Conservation (phyloP, 1,140 invertebrate genomes). For the Aphaenogaster ashmeadi region DNA sequence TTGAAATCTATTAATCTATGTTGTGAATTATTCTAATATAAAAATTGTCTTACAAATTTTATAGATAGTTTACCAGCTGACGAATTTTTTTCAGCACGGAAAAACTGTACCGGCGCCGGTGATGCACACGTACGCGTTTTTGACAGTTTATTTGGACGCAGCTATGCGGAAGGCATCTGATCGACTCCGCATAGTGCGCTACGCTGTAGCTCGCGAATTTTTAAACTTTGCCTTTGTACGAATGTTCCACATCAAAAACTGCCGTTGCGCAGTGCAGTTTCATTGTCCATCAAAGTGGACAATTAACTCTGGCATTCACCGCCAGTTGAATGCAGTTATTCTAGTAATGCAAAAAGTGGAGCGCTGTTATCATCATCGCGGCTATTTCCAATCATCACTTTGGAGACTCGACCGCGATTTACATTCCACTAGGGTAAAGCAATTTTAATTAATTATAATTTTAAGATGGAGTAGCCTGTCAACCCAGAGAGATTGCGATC, state of each 20-base stretch:
- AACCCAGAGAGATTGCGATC: constrained; percentile 7
- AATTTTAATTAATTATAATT: constrained; percentile 48
- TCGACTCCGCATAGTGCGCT: neutral
- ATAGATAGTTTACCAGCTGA: neutral
- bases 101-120: neutral
- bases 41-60: neutral
- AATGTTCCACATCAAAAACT: constrained; percentile 6
- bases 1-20: neutral
- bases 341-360: neutral
- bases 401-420: neutral
- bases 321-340: constrained; percentile 14
- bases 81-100: neutral
- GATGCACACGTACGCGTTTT: neutral
- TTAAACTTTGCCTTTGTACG: constrained; percentile 25
- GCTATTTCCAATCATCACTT: neutral
- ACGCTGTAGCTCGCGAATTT: constrained; percentile 3
- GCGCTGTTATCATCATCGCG: neutral
- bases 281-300: constrained; percentile 28
- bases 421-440: neutral
- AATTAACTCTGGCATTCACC: constrained; percentile 27
- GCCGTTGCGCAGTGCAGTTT: neutral
- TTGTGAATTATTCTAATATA: neutral
- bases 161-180: constrained; percentile 29
- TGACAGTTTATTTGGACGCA: constrained; percentile 44
- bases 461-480: constrained; percentile 30